These are phyloP conservation scores for Planococcus citri DNA, from an alignment of 1,140 invertebrate species.

Conservation along the genomic window DNA sequence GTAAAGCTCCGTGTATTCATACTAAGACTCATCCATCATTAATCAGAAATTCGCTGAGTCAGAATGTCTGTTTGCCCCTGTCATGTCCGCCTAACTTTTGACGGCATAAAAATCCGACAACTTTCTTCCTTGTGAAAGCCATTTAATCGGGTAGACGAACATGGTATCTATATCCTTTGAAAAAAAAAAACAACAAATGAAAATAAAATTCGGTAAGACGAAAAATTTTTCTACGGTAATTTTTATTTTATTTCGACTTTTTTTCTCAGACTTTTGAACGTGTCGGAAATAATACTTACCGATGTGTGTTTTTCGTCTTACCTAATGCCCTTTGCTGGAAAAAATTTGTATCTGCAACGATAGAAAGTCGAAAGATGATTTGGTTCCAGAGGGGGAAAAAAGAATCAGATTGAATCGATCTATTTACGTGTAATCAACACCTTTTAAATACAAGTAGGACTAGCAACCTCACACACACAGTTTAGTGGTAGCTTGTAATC, in stretches of 20 bases:
- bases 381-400: too few species aligned
- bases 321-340: too few species aligned
- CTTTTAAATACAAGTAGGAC: too few species aligned
- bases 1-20: constrained; percentile 15
- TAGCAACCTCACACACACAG: background rate
- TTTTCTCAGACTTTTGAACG: too few species aligned
- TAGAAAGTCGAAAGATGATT: too few species aligned
- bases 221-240: background rate
- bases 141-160: constrained; percentile 19
- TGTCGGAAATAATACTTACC: too few species aligned
- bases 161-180: constrained; percentile 17
- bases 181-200: too few species aligned
- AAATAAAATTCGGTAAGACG: background rate
- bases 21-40: constrained; percentile 18
- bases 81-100: constrained; percentile 19
- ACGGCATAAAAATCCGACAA: constrained; percentile 20
- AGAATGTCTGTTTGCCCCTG: constrained; percentile 19
- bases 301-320: too few species aligned
- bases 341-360: too few species aligned
- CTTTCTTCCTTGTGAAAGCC: constrained; percentile 9
- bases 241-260: too few species aligned
- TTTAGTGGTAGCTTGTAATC: background rate
- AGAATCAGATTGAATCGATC: background rate
- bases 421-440: background rate
- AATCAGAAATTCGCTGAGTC: constrained; percentile 18